phyloP scores from a whole-genome alignment of 2,888 invertebrate species.

The Pimpla rufipes region DNA sequence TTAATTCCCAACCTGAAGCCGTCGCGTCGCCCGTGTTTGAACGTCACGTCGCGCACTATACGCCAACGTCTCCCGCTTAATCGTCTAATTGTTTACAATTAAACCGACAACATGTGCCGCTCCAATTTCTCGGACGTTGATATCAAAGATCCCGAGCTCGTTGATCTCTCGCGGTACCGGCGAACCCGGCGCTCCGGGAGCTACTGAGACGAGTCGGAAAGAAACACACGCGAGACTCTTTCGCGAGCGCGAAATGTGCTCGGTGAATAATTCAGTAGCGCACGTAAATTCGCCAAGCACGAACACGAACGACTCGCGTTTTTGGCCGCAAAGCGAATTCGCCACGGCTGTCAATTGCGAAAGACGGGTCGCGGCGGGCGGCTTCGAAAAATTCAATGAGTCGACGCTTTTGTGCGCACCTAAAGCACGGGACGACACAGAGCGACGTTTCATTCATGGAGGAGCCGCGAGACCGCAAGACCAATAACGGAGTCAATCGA shows the following conservation, averaged over 20 bases:
- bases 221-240: neutral
- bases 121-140: no score
- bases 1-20: slow-evolving; percentile 29
- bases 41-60: slow-evolving; percentile 5
- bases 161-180: slow-evolving; percentile 37
- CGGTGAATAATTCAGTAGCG: slow-evolving; percentile 62
- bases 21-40: slow-evolving; percentile 3
- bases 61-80: slow-evolving; percentile 45
- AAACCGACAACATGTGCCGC: no score
- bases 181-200: neutral
- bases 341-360: slow-evolving; percentile 47
- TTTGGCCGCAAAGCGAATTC: slow-evolving; percentile 28
- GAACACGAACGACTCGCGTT: slow-evolving; percentile 7
- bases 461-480: slow-evolving; percentile 52
- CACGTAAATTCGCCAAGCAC: slow-evolving; percentile 47
- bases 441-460: slow-evolving; percentile 60
- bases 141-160: slow-evolving; percentile 60
- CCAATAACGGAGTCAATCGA: slow-evolving; percentile 55
- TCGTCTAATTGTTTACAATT: slow-evolving; percentile 14
- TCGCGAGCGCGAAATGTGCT: slow-evolving; percentile 2
- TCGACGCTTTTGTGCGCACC: slow-evolving; percentile 11
- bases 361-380: slow-evolving; percentile 40
- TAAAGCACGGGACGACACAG: slow-evolving; percentile 8
- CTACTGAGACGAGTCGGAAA: neutral
- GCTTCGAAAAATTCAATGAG: slow-evolving; percentile 55